Evolutionary conservation across 2,888 invertebrate genomes (phyloP), one percentile per base, ranked within the genome.

Genomic region (Hyles lineata): DNA sequence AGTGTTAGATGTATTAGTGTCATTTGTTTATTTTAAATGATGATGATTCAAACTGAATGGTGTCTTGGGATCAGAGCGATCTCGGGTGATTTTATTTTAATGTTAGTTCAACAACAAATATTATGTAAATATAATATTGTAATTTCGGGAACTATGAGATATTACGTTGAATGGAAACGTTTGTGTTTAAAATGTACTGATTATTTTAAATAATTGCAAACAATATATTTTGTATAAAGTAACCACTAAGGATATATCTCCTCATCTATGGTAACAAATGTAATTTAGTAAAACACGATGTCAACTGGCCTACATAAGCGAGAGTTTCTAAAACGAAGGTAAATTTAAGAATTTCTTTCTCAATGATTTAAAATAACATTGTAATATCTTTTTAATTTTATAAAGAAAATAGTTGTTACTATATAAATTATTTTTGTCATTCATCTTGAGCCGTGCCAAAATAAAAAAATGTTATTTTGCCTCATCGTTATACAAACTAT

Each of bases 131-230:
- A 77, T 81, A 80, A 83, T 80, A 82, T 80, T 83, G 82, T 87
- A 86, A 86, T 85, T 82, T 84, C 80, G 82, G 80, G 78, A 83
- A 63, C 79, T 84, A 80, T 82, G 83, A 87, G 84, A 87, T 87
- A 63, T 85, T 84, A 83, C 81, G 81, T 86, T 85, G 55, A 85
- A 87, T 86, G 82, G 85, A 87, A 88, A 80, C 87, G 84, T 91
- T 92, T 93, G 88, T 87, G 92, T 92, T 93, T 87, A 85, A 91
- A 93, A 91, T 93, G 93, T 92, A 94, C 93, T 94, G 93, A 94
- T 94, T 94, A 93, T 89, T 92, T 93, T 91, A 91, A 92, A 89
- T 88, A 85, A 87, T 89, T 88, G 83, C 86, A 84, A 85, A 82
- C 83, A 86, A 88, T 91, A 90, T 91, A 90, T 91, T 89, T 89